phyloP scores from a whole-genome alignment of 2,113 vertebrate species.

The Maylandia zebra region DNA sequence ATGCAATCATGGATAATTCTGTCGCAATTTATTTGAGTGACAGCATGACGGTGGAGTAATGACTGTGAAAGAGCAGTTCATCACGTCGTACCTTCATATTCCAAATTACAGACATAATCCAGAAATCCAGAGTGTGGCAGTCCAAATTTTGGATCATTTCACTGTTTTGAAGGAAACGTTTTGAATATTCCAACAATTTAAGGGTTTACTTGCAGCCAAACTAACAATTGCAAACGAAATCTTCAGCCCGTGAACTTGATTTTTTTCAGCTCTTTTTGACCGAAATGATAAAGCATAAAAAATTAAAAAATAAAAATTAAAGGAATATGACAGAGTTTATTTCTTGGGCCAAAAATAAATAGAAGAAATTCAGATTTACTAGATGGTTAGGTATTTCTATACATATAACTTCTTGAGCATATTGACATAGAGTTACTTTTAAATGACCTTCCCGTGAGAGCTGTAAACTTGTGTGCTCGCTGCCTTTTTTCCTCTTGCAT shows the following conservation, averaged over 20 bases:
- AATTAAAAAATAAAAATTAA: background rate
- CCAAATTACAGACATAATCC: background rate
- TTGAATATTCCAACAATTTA: background rate
- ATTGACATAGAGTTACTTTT: background rate
- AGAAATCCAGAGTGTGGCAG: background rate
- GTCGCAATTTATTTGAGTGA: conserved; percentile 58
- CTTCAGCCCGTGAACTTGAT: background rate
- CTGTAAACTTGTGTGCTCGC: background rate
- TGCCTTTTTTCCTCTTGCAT: background rate
- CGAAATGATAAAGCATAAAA: background rate
- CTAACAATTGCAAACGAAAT: background rate
- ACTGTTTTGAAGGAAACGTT: background rate
- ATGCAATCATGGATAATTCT: conserved; percentile 67
- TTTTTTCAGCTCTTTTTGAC: background rate
- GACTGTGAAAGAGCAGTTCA: conserved; percentile 32
- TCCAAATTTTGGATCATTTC: background rate
- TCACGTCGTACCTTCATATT: conserved; percentile 23
- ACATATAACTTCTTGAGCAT: background rate
- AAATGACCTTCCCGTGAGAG: background rate
- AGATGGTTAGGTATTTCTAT: background rate
- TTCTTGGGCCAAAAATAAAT: background rate
- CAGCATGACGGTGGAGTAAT: conserved; percentile 43
- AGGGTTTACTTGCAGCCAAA: background rate
- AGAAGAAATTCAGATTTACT: background rate
- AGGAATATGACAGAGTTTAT: rapidly evolving